Conservation (phyloP, 2,113 vertebrate species). For the Callaeas wilsoni region DNA sequence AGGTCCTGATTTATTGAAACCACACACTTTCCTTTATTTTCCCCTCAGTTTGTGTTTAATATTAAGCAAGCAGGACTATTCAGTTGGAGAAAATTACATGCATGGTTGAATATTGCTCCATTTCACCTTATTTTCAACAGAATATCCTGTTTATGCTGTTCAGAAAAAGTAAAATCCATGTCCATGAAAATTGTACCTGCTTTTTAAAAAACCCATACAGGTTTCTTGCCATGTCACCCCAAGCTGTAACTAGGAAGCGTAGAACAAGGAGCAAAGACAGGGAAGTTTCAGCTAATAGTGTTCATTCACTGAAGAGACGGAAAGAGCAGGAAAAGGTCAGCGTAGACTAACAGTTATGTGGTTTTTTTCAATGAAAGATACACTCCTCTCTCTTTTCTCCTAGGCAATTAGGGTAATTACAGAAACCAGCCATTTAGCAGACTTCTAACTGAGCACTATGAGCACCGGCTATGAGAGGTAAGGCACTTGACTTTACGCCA, state of each 20-base stretch:
- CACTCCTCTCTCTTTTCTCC: slow-evolving; percentile 4
- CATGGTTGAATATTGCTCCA: not conserved
- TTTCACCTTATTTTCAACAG: not conserved
- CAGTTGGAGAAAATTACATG: not conserved
- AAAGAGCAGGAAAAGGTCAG: slow-evolving; percentile 21
- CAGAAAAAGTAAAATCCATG: not conserved
- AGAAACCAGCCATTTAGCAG: slow-evolving; percentile 35
- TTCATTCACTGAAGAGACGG: not conserved
- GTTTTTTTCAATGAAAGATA: not conserved
- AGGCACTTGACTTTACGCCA: not conserved
- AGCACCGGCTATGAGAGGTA: slow-evolving; percentile 11
- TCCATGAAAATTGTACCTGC: not conserved
- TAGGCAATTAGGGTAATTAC: slow-evolving; percentile 46
- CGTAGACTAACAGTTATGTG: not conserved
- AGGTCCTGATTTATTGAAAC: slow-evolving; percentile 1
- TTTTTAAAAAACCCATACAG: not conserved
- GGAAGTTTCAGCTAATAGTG: not conserved
- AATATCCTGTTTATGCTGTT: not conserved
- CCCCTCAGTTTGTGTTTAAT: not conserved
- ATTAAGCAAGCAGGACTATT: not conserved
- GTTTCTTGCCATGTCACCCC: not conserved
- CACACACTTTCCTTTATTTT: not conserved
- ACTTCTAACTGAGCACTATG: not conserved
- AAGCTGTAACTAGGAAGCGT: not conserved
- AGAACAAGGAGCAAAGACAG: not conserved